These are phyloP conservation scores for Argyresthia goedartella DNA, from an alignment of 2,888 invertebrate genomes.

Conservation along the genomic window DNA sequence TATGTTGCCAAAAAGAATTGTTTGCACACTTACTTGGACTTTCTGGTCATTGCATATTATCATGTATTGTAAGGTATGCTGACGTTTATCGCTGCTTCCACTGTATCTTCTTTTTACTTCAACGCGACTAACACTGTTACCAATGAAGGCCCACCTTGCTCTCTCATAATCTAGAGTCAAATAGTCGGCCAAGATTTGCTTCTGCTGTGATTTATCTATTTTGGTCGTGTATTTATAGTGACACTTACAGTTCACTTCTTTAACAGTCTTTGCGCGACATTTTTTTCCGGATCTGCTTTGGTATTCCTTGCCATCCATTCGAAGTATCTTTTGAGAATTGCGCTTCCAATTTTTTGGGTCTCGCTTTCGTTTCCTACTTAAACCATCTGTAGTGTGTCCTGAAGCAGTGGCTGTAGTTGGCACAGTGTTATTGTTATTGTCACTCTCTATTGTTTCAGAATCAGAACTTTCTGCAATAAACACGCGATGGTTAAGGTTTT, in stretches of 20 bases:
- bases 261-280: background rate
- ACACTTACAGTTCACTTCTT: background rate
- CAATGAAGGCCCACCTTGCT: slow-evolving; percentile 3
- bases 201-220: background rate
- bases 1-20: background rate
- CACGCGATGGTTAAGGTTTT: background rate
- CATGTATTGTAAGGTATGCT: background rate
- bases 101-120: background rate
- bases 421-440: background rate
- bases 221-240: background rate
- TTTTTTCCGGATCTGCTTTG: background rate
- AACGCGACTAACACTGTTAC: background rate
- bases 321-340: background rate
- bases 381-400: background rate
- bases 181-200: background rate
- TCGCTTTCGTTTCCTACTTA: background rate
- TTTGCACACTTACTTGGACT: background rate
- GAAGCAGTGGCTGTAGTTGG: background rate
- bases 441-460: background rate
- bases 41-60: background rate
- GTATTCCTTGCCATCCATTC: background rate
- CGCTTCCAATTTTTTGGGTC: background rate
- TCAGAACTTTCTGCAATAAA: background rate
- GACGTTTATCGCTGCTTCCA: background rate
- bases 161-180: slow-evolving; percentile 1